Evolutionary conservation across 1,140 invertebrate species (phyloP), one percentile per base, ranked within the genome.

Genomic region (Pantala flavescens): DNA sequence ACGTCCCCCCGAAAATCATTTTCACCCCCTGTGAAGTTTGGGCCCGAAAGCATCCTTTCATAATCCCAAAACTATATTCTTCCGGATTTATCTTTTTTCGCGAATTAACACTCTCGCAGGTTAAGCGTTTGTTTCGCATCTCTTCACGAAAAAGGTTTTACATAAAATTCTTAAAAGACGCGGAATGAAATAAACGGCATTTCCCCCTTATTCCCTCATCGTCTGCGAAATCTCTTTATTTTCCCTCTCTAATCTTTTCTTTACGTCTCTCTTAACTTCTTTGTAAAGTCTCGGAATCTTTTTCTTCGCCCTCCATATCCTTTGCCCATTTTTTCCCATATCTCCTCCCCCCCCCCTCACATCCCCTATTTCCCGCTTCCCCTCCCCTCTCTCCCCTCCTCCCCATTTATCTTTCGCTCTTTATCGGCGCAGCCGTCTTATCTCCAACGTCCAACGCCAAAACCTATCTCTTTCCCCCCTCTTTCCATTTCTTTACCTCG

Each of bases 261-360:
- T 63, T 63, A 63, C 49, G 49, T 63, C 49, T 63, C n/a, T 63
- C n/a, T 63, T 63, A 63, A 63, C 49, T 63, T 63, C 49, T 63
- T 63, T 21, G 49, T 63, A 63, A 63, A 21, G 49, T 63, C 49
- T 63, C 49, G n/a, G 16, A 16, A 16, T 63, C 49, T 63, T 21
- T 16, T 63, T 21, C 49, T 19, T 63, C 49, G 1, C 49, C n/a
- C 12, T 63, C 49, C 49, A 63, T 63, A 63, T 21, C 49, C 49
- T 16, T 63, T 12, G 49, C 49, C 49, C n/a, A 63, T 63, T 63
- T 63, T 63, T 63, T 12, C 49, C n/a, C 28, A 36, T 36, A 36
- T 63, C 49, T 19, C 12, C 12, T 12, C 49, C 12, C 49, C 49
- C 49, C 49, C 49, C 3, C 49, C 49, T 63, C 49, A 5, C 28